Conservation (phyloP, 2,888 invertebrate species). For the Scaptomyza flava region DNA sequence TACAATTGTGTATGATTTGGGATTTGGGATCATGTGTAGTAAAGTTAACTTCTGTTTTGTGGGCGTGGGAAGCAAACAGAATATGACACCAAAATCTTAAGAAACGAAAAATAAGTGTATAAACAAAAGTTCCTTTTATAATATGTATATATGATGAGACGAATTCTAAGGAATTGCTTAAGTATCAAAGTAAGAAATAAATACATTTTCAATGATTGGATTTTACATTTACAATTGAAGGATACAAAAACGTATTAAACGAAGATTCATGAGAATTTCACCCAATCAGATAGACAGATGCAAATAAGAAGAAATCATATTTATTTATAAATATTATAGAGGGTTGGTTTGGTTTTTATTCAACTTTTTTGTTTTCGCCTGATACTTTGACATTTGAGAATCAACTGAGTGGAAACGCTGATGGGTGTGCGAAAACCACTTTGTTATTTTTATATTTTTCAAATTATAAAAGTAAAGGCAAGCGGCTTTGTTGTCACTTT, state of each 20-base stretch:
- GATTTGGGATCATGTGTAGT: conserved; percentile 61
- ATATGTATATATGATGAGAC: neutral
- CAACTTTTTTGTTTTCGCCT: conserved; percentile 2
- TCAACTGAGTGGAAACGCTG: conserved; percentile 37
- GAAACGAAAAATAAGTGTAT: neutral
- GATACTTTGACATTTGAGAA: conserved; percentile 74
- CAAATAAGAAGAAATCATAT: conserved; percentile 18
- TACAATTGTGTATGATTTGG: conserved; percentile 48
- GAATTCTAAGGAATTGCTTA: no score
- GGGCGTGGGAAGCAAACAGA: conserved; percentile 53
- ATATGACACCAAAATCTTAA: neutral
- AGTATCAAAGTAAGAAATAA: no score
- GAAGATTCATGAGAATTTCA: conserved; percentile 4
- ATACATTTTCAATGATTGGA: neutral
- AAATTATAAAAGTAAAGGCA: conserved; percentile 76
- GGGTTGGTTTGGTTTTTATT: conserved; percentile 7
- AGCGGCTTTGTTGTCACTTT: conserved; percentile 61
- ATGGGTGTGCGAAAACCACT: conserved; percentile 37
- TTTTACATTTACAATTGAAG: no score
- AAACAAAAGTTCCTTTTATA: neutral
- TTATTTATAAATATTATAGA: conserved; percentile 2
- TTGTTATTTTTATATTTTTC: conserved; percentile 81
- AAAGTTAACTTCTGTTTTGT: conserved; percentile 55
- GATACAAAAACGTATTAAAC: no score
- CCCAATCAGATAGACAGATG: conserved; percentile 10